Evolutionary conservation across 2,797 vertebrate genomes (phyloP), one percentile per base, ranked within the genome.

Genomic region (Cyprinodon diabolis): DNA sequence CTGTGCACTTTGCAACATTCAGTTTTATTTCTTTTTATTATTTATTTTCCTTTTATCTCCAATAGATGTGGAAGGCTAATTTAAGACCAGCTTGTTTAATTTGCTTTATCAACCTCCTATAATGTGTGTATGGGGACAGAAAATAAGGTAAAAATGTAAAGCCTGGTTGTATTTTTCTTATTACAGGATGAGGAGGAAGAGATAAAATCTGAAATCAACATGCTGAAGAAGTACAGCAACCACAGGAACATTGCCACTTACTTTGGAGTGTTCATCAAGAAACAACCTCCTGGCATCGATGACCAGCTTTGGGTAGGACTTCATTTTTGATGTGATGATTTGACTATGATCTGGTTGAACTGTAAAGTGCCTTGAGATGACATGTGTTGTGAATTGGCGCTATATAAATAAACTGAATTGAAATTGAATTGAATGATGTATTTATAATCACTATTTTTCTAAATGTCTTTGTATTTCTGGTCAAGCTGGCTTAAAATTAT

Each of bases 201-300:
- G 91, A 97, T 99, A 89, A 99, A 98, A 91, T 96, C 96, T 49
- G 98, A 99, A 94, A 98, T 99, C 86, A 99, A 98, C 89, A 99
- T 99, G 97, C 93, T 99, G 89, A 99, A 98, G 93, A 98, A 97
- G 83, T 98, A 99, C 91, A 98, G 97, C 74, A 96, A 98, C 92
- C 97, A 99, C 89, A 94, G 96, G 74, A 99, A 99, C 94, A 98
- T 99, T 6, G 98, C 97, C 89, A 98, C 97, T 0, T 99, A 97
- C 92, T 98, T 98, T 78, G 97, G 97, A 84, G 97, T 97, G 79
- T 99, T 98, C 91, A 94, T 98, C 90, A 98, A 99, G 93, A 99
- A 97, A 93, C 97, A 96, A 88, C 96, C 96, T 10, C 96, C 97
- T 0, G 97, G 97, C 75, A 94, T 96, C 62, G 97, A 98, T 79